Base-by-base conservation (phyloP, 2,113 vertebrate genomes). In the Patagioenas fasciata region DNA sequence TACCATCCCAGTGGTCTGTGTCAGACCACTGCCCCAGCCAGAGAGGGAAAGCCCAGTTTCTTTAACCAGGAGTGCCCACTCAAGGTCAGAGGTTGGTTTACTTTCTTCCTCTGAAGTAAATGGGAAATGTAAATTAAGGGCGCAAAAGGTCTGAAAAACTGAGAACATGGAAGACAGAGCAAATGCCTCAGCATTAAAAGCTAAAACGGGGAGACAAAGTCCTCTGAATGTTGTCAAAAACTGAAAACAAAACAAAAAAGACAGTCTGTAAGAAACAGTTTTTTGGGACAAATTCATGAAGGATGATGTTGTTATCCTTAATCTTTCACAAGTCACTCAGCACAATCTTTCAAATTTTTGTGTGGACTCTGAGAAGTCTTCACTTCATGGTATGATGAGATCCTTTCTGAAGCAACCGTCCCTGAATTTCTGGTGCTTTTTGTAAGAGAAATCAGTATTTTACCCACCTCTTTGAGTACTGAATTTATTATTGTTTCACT, bases 31-130 rank as follows among this genome's bases (percentile, higher is more conserved):
- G 23, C 13, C 15, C 62, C 34, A 80, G 15, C 0, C 58, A 54
- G 13, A 56, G 18, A 42, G 15, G 6, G 23, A 67, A 64, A 66
- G 23, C 19, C 16, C 31, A 36, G 11, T 8, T 91, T 61, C 21
- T 19, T 47, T 40, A 71, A 40, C 7, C 6, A 44, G 11, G 13
- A 44, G 7, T 11, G 31, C 6, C 8, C 8, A 28, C 48, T 69
- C 32, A 23, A 0, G 3, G 4, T 67, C 40, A 67, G 29, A 69
- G 38, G 3, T 0, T 15, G 42, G 10, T 9, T 72, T 44, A 16
- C 50, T 56, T 86, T 44, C 4, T 65, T 69, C 24, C 11, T 71
- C 3, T 60, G 17, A 34, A 25, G 7, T 48, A 40, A 44, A 12
- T 13, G 38, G 11, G 19, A 90, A 60, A 15, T 2, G 2, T 25